Evolutionary conservation across 2,797 vertebrate species (phyloP).

Genomic region (Lophius americanus): DNA sequence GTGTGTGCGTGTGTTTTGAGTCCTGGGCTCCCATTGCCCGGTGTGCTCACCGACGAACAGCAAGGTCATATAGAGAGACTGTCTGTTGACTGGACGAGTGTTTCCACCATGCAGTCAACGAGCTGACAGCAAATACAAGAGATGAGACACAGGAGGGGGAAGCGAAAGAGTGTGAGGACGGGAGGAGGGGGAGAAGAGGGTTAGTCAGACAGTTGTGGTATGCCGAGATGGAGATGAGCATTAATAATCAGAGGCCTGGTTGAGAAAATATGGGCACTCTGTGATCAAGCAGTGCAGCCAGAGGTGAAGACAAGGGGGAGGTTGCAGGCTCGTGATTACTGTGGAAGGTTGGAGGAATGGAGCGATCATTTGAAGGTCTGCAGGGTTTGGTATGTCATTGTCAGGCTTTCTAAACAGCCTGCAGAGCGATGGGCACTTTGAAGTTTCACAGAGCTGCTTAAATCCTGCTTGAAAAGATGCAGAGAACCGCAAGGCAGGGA

Average conservation of each 20-base stretch:
- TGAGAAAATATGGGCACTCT: constrained; percentile 55
- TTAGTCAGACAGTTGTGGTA: constrained; percentile 31
- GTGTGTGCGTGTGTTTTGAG: constrained; percentile 28
- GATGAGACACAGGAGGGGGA: constrained; percentile 29
- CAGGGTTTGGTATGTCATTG: constrained; percentile 78
- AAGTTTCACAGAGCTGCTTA: constrained; percentile 79
- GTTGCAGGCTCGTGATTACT: constrained; percentile 53
- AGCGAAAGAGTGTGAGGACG: constrained; percentile 8
- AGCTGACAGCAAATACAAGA: constrained; percentile 36
- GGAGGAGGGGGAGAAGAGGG: constrained; percentile 22
- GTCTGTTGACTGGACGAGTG: constrained; percentile 27
- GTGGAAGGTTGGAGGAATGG: constrained; percentile 47
- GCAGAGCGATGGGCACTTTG: constrained; percentile 76
- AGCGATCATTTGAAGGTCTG: constrained; percentile 74
- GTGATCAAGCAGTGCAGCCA: constrained; percentile 51
- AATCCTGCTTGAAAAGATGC: constrained; percentile 79
- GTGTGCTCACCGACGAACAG: constrained; percentile 30
- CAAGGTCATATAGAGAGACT: constrained; percentile 49
- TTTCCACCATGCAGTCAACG: constrained; percentile 16
- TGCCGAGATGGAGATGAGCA: constrained; percentile 56
- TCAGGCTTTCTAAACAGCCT: constrained; percentile 76
- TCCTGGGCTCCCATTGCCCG: constrained; percentile 17
- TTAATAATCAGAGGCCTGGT: constrained; percentile 65
- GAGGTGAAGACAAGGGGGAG: constrained; percentile 52
- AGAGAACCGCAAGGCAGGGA: constrained; percentile 71